phyloP scores from a whole-genome alignment of 2,797 vertebrate species.

The Sebastes jordani region DNA sequence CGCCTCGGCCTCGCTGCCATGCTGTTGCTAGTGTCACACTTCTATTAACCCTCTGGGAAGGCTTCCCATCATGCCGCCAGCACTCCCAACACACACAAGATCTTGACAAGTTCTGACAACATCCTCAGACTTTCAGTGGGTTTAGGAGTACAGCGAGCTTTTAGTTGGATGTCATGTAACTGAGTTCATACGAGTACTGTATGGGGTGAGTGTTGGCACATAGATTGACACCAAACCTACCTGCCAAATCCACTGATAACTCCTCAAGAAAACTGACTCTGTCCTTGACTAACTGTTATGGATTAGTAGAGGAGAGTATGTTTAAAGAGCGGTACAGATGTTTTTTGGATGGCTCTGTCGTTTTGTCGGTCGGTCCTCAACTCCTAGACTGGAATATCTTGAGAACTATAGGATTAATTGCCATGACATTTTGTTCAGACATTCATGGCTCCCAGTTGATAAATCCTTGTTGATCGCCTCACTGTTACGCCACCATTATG shows the following conservation, averaged over 20 bases:
- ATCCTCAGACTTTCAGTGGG: constrained; percentile 20
- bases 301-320: neutral
- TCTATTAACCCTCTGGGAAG: constrained; percentile 51
- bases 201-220: neutral
- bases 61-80: constrained; percentile 21
- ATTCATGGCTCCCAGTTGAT: too few relatives aligned
- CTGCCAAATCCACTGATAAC: neutral
- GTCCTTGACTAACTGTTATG: neutral
- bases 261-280: neutral
- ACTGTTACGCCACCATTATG: neutral
- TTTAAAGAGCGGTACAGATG: neutral
- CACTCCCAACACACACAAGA: constrained; percentile 23
- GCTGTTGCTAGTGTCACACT: constrained; percentile 25
- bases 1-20: constrained; percentile 37
- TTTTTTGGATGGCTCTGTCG: neutral
- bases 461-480: neutral
- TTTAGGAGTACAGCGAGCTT: constrained; percentile 29
- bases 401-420: too few relatives aligned
- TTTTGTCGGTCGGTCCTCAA: neutral
- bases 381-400: neutral
- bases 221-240: neutral
- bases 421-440: too few relatives aligned
- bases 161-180: constrained; percentile 38
- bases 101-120: constrained; percentile 49
- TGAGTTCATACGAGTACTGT: constrained; percentile 26